A percentile compares a stretch with the other conserved stretches of the same genome.
These are phyloP conservation scores for Anseranas semipalmata DNA, from an alignment of 2,113 vertebrate genomes.

Conservation along the genomic window DNA sequence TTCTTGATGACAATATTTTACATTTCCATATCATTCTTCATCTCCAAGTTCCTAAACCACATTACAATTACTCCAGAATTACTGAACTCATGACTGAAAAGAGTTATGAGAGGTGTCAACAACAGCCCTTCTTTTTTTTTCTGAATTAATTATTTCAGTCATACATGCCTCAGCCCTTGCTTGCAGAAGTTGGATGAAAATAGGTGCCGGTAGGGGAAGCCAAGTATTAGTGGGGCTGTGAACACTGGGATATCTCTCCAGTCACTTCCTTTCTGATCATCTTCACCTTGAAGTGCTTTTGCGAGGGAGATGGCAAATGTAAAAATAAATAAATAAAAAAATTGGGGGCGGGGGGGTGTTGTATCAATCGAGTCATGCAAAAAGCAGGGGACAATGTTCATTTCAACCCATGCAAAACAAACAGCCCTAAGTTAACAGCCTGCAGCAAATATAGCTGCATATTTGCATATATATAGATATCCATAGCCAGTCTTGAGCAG, in stretches of 20 bases:
- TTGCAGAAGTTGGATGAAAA: background rate
- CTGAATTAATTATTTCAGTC: background rate
- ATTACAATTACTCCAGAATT: background rate
- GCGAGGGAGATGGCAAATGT: background rate
- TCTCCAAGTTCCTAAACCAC: background rate
- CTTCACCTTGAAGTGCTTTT: background rate
- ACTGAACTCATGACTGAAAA: background rate
- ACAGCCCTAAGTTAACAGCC: background rate
- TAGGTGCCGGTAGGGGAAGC: background rate
- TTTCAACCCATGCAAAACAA: background rate
- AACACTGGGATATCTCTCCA: background rate
- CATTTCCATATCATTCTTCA: background rate
- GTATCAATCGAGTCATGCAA: background rate
- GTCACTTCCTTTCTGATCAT: background rate
- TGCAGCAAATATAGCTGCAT: background rate
- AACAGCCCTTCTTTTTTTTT: background rate
- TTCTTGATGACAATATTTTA: constrained; percentile 6
- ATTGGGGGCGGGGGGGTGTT: background rate
- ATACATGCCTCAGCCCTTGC: background rate
- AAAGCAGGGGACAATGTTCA: background rate
- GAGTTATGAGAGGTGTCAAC: background rate
- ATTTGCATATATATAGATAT: background rate
- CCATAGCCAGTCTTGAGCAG: background rate
- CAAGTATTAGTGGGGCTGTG: background rate
- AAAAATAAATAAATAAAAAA: background rate